Evolutionary conservation across 2,888 invertebrate genomes (phyloP).

Genomic region (Stenotaenia linearis): DNA sequence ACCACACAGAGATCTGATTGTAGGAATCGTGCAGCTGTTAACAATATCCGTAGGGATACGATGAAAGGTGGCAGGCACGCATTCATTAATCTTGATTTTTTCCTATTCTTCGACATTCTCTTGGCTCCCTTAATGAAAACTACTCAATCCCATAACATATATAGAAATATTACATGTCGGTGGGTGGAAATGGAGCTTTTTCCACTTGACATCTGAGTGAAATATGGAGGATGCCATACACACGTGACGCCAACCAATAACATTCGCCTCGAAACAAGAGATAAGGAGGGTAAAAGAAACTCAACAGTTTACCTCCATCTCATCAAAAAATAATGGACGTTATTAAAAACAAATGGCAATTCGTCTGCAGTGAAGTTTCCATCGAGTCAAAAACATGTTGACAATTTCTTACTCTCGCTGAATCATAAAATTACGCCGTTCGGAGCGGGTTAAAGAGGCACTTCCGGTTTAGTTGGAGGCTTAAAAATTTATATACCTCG

Average conservation of each 20-base stretch:
- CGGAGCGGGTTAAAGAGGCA: too few species aligned
- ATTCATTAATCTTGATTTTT: not conserved
- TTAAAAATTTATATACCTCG: too few species aligned
- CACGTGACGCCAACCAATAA: not conserved
- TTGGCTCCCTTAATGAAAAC: not conserved
- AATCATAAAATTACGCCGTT: too few species aligned
- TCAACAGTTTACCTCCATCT: not conserved
- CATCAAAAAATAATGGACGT: too few species aligned
- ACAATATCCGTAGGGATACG: not conserved
- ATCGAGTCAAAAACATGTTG: too few species aligned
- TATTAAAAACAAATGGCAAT: too few species aligned
- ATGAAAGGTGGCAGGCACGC: not conserved
- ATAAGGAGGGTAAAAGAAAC: not conserved
- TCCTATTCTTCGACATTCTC: not conserved
- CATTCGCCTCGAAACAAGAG: not conserved
- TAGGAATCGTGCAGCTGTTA: not conserved
- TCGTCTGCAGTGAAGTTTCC: too few species aligned
- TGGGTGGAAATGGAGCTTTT: not conserved
- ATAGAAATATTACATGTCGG: not conserved
- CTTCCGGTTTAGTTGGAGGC: too few species aligned
- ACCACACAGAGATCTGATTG: not conserved
- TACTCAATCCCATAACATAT: not conserved
- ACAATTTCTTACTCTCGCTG: too few species aligned
- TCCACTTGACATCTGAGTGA: slow-evolving; percentile 21
- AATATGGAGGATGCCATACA: slow-evolving; percentile 14